Evolutionary conservation across 2,888 invertebrate species (phyloP).

Genomic region (Volucella zonaria): DNA sequence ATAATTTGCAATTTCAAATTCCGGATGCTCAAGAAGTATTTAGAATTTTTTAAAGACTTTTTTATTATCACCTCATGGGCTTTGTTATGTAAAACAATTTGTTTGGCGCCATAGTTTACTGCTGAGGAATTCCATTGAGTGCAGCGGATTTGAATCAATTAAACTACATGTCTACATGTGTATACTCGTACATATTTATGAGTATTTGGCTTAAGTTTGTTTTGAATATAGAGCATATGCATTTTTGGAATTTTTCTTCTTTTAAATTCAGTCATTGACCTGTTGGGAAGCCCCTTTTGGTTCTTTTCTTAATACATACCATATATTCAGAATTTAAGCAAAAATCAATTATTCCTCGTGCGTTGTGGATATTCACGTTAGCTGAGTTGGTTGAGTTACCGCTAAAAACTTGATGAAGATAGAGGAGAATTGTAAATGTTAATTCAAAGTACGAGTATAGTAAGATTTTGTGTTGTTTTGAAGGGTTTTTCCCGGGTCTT

Average conservation of each 20-base stretch:
- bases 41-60: slow-evolving; percentile 5
- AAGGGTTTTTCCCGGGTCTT: no score
- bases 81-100: neutral
- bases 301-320: neutral
- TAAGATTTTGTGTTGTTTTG: no score
- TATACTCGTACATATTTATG: no score
- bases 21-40: slow-evolving; percentile 8
- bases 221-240: neutral
- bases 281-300: neutral
- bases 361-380: neutral
- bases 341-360: slow-evolving; percentile 21
- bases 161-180: no score
- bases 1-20: slow-evolving; percentile 25
- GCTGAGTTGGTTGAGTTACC: neutral
- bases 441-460: neutral
- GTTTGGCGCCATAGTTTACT: neutral
- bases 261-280: slow-evolving; percentile 16
- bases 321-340: slow-evolving; percentile 4
- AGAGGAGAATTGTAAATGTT: neutral
- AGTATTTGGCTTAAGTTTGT: neutral
- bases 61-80: neutral
- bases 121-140: no score
- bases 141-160: neutral
- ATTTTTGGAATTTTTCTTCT: slow-evolving; percentile 3
- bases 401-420: neutral